Base-by-base conservation (phyloP, 2,113 vertebrate species). In the Antigone vipio region DNA sequence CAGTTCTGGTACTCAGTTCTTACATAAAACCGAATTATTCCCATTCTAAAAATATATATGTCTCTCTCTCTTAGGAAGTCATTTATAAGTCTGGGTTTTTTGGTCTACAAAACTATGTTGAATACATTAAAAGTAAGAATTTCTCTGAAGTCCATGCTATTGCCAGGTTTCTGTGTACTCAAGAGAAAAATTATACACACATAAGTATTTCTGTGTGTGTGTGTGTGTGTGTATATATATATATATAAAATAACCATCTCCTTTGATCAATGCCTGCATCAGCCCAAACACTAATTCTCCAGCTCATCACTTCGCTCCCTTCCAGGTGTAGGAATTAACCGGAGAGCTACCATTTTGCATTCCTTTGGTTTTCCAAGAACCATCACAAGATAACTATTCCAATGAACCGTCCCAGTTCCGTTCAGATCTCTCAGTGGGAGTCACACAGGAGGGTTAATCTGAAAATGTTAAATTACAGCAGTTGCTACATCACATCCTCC, bases 391-490 rank as follows among this genome's bases (percentile, higher is more conserved):
- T 0, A 24, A 23, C 44, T 7, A 27, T 34, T 64, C 15, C 44
- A 15, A 23, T 5, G 15, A 47, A 34, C 29, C 4, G 1, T 12
- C 18, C 29, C 2, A 12, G n/a, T 9, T 45, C 4, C 20, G 7
- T 34, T 9, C 16, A 10, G 34, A 13, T 9, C 6, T 14, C 67
- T 56, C 69, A 11, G 59, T 14, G 40, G 69, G 59, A 47, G 59
- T 47, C 11, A 20, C 49, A 32, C 7, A 6, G 40, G 26, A 35
- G 69, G 1, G 27, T 53, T 12, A 26, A 29, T 22, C 42, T 47
- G 82, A 19, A n/a, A 58, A 23, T 1, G 19, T 4, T 27, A 3
- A 40, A 66, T 20, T n/a, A 26, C 42, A 75, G 83, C 52, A 67
- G 62, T 66, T 23, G 83, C 71, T 34, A 0, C 3, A 17, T 7